Percentiles rank a stretch among this genome's conserved stretches.
Conservation (phyloP, 2,113 vertebrate species). For the Semnornis frantzii region DNA sequence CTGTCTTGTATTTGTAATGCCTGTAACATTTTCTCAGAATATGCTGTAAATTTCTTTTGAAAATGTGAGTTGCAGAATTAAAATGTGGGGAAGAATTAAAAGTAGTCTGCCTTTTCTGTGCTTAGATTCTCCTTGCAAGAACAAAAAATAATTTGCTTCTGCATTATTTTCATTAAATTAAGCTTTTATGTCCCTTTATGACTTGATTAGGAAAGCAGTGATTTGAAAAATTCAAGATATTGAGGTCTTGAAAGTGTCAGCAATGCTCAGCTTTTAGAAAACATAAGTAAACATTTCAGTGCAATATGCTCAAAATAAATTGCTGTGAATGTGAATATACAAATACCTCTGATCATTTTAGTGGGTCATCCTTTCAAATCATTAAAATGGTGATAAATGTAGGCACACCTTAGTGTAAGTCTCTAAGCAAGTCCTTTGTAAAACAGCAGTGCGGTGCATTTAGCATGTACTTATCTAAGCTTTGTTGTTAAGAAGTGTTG, state of each 20-base stretch:
- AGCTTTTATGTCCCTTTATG: slow-evolving; percentile 26
- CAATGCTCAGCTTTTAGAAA: background rate
- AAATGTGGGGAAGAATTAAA: background rate
- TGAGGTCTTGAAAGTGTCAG: slow-evolving; percentile 19
- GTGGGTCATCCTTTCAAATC: background rate
- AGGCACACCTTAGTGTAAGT: background rate
- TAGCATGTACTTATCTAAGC: background rate
- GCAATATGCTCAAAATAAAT: background rate
- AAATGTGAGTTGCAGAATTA: background rate
- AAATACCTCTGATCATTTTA: background rate
- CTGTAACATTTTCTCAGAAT: background rate
- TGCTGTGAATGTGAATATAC: background rate
- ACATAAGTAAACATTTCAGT: background rate
- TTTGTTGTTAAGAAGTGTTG: background rate
- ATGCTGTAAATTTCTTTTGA: background rate
- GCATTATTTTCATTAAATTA: background rate
- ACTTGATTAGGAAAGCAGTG: slow-evolving; percentile 18
- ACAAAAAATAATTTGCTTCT: background rate
- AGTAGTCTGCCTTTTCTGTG: background rate
- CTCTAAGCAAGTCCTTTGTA: background rate
- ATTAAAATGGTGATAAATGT: background rate
- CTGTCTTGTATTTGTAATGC: background rate
- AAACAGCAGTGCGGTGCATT: background rate
- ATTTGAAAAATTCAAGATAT: slow-evolving; percentile 34
- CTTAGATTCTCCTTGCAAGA: background rate